phyloP scores from a whole-genome alignment of 1,140 invertebrate species.

The Heliconius hermathena region DNA sequence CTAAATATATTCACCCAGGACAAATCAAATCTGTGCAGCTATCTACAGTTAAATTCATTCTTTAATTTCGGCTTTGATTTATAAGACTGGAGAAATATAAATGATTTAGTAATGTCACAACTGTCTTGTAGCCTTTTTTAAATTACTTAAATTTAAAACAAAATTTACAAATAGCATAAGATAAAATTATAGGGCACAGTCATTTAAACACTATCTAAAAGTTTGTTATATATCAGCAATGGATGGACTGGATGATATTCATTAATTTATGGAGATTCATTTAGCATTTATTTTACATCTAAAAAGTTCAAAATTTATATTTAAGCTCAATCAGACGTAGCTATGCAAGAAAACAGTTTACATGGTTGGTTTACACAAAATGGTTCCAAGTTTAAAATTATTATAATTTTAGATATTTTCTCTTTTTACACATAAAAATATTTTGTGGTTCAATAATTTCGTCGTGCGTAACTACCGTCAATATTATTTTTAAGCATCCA shows the following conservation, averaged over 20 bases:
- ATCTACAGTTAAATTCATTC: too few species aligned
- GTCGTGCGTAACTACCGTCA: background rate
- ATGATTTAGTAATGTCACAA: background rate
- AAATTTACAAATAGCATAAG: background rate
- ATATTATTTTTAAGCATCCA: background rate
- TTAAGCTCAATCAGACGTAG: background rate
- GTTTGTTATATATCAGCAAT: constrained; percentile 8
- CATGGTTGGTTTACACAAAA: too few species aligned
- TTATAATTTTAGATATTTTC: background rate
- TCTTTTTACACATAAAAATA: background rate
- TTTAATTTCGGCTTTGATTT: too few species aligned
- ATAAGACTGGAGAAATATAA: too few species aligned
- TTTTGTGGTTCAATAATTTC: background rate
- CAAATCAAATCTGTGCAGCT: too few species aligned
- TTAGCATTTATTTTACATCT: background rate
- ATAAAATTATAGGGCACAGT: background rate
- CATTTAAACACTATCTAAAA: background rate
- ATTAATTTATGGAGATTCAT: constrained; percentile 1
- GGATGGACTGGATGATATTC: background rate
- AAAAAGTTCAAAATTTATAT: background rate
- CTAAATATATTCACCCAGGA: too few species aligned
- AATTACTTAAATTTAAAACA: background rate
- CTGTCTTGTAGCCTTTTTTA: background rate
- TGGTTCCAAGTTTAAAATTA: too few species aligned
- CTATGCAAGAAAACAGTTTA: background rate